phyloP scores from a whole-genome alignment of 2,888 invertebrate species.

The Macrosiphum euphorbiae region DNA sequence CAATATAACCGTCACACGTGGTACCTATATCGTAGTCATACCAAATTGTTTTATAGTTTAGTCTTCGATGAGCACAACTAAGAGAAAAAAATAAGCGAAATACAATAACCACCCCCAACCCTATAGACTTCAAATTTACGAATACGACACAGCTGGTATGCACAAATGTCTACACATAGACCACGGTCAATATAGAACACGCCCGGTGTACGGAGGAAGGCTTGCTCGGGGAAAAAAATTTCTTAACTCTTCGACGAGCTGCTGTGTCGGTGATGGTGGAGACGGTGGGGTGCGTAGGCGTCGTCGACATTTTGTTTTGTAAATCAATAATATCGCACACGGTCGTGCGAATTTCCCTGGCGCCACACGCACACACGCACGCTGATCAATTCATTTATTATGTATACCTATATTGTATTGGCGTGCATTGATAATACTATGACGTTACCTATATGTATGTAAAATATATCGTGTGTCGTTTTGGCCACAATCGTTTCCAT shows the following conservation, averaged over 20 bases:
- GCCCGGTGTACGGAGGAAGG: background rate
- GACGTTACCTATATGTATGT: too few species aligned
- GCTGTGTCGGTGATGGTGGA: background rate
- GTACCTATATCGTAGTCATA: too few species aligned
- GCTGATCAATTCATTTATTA: slow-evolving; percentile 1
- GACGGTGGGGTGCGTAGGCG: background rate
- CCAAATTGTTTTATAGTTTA: too few species aligned
- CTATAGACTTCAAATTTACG: too few species aligned
- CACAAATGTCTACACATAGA: background rate
- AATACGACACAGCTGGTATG: too few species aligned
- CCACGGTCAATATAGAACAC: background rate
- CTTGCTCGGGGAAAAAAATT: background rate
- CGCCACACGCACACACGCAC: background rate
- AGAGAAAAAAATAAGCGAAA: too few species aligned
- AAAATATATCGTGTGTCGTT: background rate
- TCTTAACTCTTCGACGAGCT: background rate
- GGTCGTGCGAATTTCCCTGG: background rate
- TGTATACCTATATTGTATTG: background rate
- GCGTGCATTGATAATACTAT: background rate
- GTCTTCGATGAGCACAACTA: too few species aligned
- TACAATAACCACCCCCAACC: too few species aligned
- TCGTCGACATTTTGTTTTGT: slow-evolving; percentile 33
- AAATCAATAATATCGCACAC: slow-evolving; percentile 47
- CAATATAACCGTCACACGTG: too few species aligned
- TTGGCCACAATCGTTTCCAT: background rate